These are phyloP conservation scores for Muntiacus reevesi DNA, from an alignment of 2,113 vertebrate species.

Conservation along the genomic window DNA sequence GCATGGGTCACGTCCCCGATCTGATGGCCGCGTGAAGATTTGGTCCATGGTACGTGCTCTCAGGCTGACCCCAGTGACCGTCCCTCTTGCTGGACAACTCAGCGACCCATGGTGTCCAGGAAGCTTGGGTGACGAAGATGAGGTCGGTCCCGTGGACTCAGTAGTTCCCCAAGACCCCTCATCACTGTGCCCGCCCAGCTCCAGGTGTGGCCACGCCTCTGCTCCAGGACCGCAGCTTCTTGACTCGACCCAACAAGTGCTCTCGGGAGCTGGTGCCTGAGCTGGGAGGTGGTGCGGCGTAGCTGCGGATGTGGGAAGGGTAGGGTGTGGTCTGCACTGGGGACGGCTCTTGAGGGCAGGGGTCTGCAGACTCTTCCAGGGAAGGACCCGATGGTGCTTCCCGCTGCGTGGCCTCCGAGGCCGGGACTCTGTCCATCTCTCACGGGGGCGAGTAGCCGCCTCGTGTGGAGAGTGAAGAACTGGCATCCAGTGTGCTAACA, in stretches of 20 bases:
- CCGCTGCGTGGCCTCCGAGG: rapidly evolving
- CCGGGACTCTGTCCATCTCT: neutral
- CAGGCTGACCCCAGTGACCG: neutral
- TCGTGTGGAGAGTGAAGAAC: neutral
- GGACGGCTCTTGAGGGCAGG: neutral
- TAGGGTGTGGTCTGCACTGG: rapidly evolving
- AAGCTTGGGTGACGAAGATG: neutral
- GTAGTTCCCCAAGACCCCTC: neutral
- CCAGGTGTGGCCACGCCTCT: too few relatives aligned
- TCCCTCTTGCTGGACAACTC: neutral
- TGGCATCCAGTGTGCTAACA: rapidly evolving
- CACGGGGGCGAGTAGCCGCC: neutral
- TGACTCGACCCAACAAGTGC: rapidly evolving
- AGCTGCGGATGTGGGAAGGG: neutral
- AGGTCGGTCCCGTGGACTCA: neutral
- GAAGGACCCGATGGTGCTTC: neutral
- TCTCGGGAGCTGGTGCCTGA: rapidly evolving
- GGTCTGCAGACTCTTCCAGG: neutral
- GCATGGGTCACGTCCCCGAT: neutral
- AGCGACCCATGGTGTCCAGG: neutral
- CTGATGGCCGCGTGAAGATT: neutral
- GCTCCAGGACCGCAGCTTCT: neutral
- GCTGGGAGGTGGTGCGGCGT: rapidly evolving
- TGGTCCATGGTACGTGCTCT: neutral
- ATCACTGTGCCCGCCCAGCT: rapidly evolving